Percentiles rank a stretch among this genome's conserved stretches.
phyloP scores from a whole-genome alignment of 2,888 invertebrate genomes.

The Heliconius erato region DNA sequence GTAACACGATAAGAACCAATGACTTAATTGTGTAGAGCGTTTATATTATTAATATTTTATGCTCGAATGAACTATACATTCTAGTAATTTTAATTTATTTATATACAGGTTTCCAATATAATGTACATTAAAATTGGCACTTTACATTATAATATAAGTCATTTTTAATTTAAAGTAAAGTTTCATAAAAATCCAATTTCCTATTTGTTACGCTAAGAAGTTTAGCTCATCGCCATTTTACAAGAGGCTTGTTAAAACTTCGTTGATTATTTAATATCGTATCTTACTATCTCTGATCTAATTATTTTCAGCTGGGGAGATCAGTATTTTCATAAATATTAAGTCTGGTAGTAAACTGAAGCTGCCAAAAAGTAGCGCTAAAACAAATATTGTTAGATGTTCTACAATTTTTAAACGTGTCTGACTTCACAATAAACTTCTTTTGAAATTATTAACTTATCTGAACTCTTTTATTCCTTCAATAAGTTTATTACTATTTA shows the following conservation, averaged over 20 bases:
- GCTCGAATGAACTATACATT: no score
- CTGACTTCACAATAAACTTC: no score
- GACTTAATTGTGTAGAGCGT: no score
- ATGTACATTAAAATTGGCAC: no score
- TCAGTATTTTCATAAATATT: conserved; percentile 18
- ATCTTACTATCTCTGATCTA: conserved; percentile 24
- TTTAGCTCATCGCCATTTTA: conserved; percentile 29
- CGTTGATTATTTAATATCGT: conserved; percentile 33
- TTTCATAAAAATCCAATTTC: conserved; percentile 8
- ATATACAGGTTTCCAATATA: no score
- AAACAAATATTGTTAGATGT: not conserved
- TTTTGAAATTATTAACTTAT: no score
- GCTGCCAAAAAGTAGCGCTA: not conserved
- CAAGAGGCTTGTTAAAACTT: conserved; percentile 37
- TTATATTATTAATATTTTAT: no score
- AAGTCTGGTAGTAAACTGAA: not conserved
- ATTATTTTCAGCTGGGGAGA: conserved; percentile 21
- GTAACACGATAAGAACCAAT: no score
- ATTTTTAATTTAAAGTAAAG: not conserved
- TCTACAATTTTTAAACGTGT: not conserved
- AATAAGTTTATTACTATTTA: no score
- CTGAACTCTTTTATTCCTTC: no score
- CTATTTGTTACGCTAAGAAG: conserved; percentile 20
- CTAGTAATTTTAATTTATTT: no score
- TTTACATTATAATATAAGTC: not conserved